These are phyloP conservation scores for Cacoxenus indagator DNA, from an alignment of 2,888 invertebrate genomes.

Conservation along the genomic window DNA sequence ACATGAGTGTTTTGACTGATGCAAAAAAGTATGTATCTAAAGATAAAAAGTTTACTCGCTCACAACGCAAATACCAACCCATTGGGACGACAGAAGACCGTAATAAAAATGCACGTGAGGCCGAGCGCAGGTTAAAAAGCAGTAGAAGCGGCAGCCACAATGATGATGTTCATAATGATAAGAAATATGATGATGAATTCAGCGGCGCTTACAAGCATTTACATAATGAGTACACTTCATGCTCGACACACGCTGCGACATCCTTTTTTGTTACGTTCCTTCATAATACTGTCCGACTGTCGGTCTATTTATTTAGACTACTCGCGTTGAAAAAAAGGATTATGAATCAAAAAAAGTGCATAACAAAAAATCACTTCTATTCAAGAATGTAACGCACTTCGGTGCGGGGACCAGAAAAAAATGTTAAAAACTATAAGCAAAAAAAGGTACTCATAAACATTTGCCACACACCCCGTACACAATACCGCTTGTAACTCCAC, in stretches of 20 bases:
- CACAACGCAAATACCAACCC: constrained; percentile 2
- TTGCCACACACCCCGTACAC: background rate
- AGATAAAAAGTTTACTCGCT: background rate
- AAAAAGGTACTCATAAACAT: background rate
- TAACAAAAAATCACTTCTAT: background rate
- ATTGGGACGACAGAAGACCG: background rate
- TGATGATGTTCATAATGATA: too few relatives aligned
- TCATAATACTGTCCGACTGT: background rate
- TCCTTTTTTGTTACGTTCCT: background rate
- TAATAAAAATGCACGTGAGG: constrained; percentile 3
- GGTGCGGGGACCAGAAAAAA: background rate
- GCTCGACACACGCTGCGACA: background rate
- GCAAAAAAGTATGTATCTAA: too few relatives aligned
- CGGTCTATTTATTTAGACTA: too few relatives aligned
- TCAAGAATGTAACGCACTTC: constrained; percentile 10
- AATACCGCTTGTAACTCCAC: background rate
- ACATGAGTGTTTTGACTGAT: too few relatives aligned
- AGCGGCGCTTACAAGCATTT: constrained; percentile 50
- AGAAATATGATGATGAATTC: too few relatives aligned
- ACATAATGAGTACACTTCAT: constrained; percentile 48
- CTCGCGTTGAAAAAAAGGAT: background rate
- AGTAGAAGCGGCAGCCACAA: background rate
- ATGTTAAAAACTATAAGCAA: background rate
- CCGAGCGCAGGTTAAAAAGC: background rate
- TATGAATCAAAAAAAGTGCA: background rate